phyloP scores from a whole-genome alignment of 2,888 invertebrate genomes.

The Dromius quadrimaculatus region DNA sequence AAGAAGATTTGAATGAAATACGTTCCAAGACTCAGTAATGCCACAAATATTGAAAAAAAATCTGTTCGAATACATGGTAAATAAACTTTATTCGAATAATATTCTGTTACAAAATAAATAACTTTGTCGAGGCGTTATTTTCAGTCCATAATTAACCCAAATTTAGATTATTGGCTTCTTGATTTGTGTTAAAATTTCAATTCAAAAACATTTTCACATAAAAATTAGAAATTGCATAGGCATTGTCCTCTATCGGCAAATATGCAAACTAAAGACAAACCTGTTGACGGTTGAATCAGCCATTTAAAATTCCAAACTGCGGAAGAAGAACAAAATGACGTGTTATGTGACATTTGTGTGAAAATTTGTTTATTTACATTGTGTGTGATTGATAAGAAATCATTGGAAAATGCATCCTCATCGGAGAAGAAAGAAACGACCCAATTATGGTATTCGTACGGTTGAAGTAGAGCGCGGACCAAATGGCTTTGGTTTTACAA shows the following conservation, averaged over 20 bases:
- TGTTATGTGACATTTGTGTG: slow-evolving; percentile 47
- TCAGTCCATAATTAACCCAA: no score
- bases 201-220: no score
- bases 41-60: no score
- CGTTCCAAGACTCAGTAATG: no score
- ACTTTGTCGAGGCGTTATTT: no score
- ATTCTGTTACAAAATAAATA: no score
- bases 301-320: slow-evolving; percentile 61
- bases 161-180: no score
- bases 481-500: slow-evolving; percentile 97
- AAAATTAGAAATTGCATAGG: no score
- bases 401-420: slow-evolving; percentile 70
- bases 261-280: slow-evolving; percentile 28
- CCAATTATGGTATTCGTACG: slow-evolving; percentile 81
- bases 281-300: slow-evolving; percentile 57
- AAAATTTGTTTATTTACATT: slow-evolving; percentile 51
- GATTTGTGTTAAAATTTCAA: no score
- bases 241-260: slow-evolving; percentile 33
- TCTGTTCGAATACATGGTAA: no score
- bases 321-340: slow-evolving; percentile 55
- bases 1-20: no score
- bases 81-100: no score
- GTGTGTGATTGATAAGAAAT: slow-evolving; percentile 16
- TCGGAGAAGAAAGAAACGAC: slow-evolving; percentile 77
- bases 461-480: slow-evolving; percentile 88